Base-by-base conservation (phyloP, 2,113 vertebrate genomes). In the Passer montanus region DNA sequence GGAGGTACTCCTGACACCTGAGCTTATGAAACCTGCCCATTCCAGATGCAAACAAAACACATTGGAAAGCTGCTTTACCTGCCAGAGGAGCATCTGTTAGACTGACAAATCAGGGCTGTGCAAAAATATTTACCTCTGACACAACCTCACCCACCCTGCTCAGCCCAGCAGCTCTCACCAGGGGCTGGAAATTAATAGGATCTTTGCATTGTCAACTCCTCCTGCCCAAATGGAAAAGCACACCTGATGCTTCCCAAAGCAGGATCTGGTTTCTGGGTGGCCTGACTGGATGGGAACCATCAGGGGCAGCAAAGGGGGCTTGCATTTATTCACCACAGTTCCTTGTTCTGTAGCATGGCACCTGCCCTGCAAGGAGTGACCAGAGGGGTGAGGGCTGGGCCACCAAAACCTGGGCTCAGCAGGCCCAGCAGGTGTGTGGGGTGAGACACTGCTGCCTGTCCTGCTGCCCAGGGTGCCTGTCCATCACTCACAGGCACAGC, bases 281-380 rank as follows among this genome's bases (percentile, higher is more conserved):
- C 15, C 68, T 33, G 58, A 16, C 2, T 3, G 15, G 33, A 28
- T 18, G 37, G 27, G 52, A 52, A 35, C 24, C 1, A 1, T 35
- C 13, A 11, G 39, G 17, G 18, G 37, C 58, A 58, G 66, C n/a
- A 52, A 52, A 56, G 31, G 6, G 11, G 23, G 39, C 5, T 15
- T 30, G 12, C 3, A 24, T n/a, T 22, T 55, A 26, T 62, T 21
- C 3, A 6, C 18, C 60, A 20, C 0, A 0, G 35, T 23, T 8
- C n/a, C 4, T 5, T 2, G 0, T 27, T 24, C 41, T 43, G 44
- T 76, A 77, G 27, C 5, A 3, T 0, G 0, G 59, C 9, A 2
- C 56, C 67, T 39, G 73, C 74, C 37, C 49, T 22, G 26, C 35
- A 14, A 30, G 41, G 30, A 13, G 24, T 1, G 2, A 6, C 3